These are phyloP conservation scores for Psittacula derbiana DNA, from an alignment of 2,797 vertebrate genomes.

Conservation along the genomic window DNA sequence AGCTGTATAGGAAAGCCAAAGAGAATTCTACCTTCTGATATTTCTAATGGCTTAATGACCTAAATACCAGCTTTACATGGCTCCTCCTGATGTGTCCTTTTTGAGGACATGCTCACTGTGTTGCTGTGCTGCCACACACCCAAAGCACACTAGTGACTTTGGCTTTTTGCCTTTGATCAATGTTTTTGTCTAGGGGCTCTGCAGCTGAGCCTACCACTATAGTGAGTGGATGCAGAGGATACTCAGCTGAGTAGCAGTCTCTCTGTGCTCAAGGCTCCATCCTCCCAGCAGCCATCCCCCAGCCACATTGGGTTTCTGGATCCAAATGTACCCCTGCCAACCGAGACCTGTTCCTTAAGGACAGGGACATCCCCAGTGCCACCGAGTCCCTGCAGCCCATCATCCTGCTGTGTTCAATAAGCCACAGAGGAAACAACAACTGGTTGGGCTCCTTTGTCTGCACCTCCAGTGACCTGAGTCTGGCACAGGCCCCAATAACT, in stretches of 20 bases:
- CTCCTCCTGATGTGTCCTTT: not conserved
- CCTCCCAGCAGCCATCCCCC: not conserved
- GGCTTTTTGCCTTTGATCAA: not conserved
- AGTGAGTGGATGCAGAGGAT: not conserved
- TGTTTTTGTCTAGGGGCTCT: not conserved
- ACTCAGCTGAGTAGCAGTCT: not conserved
- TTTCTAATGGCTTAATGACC: not conserved
- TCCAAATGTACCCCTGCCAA: not conserved
- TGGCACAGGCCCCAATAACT: not conserved
- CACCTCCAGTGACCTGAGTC: not conserved
- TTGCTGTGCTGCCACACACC: not conserved
- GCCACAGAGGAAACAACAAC: not conserved
- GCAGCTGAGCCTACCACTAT: not conserved
- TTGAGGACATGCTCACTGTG: not conserved
- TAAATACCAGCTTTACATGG: not conserved
- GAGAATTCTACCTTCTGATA: not conserved
- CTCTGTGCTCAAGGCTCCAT: not conserved
- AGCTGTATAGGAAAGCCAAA: not conserved
- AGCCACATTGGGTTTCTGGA: rapidly evolving
- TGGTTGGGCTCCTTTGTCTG: not conserved
- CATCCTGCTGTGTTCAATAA: not conserved
- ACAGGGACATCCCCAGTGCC: not conserved
- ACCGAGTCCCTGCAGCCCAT: not conserved
- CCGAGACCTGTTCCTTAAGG: not conserved
- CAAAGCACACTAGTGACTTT: not conserved